Conservation (phyloP, 2,888 invertebrate genomes). For the Drosophila ustulata region DNA sequence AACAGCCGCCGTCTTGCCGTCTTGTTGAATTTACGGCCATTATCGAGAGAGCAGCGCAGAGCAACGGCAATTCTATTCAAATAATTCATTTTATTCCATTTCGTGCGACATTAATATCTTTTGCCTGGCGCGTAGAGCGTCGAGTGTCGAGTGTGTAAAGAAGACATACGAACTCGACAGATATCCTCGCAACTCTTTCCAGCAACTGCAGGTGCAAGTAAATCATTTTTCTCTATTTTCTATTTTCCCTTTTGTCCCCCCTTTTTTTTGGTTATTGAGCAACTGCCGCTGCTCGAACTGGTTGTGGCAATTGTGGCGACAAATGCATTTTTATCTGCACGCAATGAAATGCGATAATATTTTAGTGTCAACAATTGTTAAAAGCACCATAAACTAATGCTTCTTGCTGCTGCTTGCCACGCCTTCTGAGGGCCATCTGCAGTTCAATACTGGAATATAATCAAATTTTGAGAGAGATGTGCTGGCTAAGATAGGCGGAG, state of each 20-base stretch:
- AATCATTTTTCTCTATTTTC: constrained; percentile 68
- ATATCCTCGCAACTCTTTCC: constrained; percentile 20
- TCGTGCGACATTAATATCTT: constrained; percentile 80
- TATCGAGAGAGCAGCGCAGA: constrained; percentile 65
- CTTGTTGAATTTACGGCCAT: constrained; percentile 72
- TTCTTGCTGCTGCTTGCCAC: constrained; percentile 31
- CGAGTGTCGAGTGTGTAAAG: constrained; percentile 64
- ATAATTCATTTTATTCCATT: constrained; percentile 83
- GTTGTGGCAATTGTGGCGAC: constrained; percentile 79
- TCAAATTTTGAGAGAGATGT: constrained; percentile 68
- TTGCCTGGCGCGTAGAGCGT: constrained; percentile 66
- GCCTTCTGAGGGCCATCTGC: constrained; percentile 57
- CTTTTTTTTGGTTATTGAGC: constrained; percentile 18
- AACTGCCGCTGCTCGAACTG: constrained; percentile 36
- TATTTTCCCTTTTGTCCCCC: constrained; percentile 3
- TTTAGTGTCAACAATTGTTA: constrained; percentile 84
- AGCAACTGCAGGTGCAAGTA: constrained; percentile 74
- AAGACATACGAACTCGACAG: constrained; percentile 73
- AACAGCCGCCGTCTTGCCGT: constrained; percentile 50
- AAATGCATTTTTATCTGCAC: constrained; percentile 81
- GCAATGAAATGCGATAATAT: constrained; percentile 83
- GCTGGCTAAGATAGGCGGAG: constrained; percentile 48
- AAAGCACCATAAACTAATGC: constrained; percentile 83
- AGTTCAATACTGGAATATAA: constrained; percentile 78
- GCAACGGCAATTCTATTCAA: constrained; percentile 78